Evolutionary conservation across 2,888 invertebrate species (phyloP).

Genomic region (Tinea semifulvella): DNA sequence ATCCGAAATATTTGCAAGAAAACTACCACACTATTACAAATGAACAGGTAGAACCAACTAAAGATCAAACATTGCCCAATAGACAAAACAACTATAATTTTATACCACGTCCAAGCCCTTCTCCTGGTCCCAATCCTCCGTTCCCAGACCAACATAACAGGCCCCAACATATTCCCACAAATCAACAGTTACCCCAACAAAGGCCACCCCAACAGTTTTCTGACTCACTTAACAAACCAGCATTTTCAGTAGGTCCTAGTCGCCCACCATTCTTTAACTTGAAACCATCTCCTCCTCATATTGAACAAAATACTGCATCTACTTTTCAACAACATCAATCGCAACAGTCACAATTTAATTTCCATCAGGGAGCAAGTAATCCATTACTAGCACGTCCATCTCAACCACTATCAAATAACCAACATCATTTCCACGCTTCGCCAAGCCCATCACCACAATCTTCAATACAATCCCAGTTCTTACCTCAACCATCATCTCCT

Average conservation of each 20-base stretch:
- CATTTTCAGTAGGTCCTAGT: constrained; percentile 38
- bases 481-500: constrained; percentile 42
- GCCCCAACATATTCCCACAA: constrained; percentile 40
- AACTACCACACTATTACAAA: constrained; percentile 63
- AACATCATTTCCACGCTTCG: constrained; percentile 35
- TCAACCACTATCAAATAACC: constrained; percentile 32
- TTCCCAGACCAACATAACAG: constrained; percentile 44
- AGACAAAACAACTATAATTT: constrained; percentile 42
- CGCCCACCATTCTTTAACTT: constrained; percentile 53
- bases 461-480: constrained; percentile 42
- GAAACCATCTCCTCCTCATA: constrained; percentile 52
- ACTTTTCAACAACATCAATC: constrained; percentile 42
- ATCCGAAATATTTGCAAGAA: constrained; percentile 60
- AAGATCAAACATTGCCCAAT: constrained; percentile 45
- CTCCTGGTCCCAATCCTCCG: constrained; percentile 31
- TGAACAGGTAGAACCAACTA: constrained; percentile 52
- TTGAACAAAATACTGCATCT: constrained; percentile 47
- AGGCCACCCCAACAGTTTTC: constrained; percentile 45
- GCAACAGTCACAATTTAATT: constrained; percentile 48
- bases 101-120: constrained; percentile 35
- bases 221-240: constrained; percentile 46
- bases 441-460: constrained; percentile 25
- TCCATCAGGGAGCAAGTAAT: constrained; percentile 43
- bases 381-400: constrained; percentile 40
- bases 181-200: constrained; percentile 61